Percentiles rank a stretch among this genome's conserved stretches.
These are phyloP conservation scores for Taenaris catops DNA, from an alignment of 2,888 invertebrate species.

Conservation along the genomic window DNA sequence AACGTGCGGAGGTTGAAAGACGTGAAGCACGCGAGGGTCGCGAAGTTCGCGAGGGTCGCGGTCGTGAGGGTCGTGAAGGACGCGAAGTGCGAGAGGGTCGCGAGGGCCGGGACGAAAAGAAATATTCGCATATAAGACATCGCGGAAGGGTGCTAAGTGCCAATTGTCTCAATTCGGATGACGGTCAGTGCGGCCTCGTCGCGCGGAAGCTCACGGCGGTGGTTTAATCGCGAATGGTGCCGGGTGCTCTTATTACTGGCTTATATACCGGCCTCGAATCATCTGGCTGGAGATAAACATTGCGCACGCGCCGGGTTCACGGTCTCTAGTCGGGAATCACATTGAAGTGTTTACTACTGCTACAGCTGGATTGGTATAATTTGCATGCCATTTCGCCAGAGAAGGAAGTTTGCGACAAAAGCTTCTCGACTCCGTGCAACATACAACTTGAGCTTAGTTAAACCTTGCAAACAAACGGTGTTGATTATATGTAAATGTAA, in stretches of 20 bases:
- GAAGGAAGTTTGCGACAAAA: slow-evolving; percentile 1
- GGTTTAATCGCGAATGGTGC: slow-evolving; percentile 72
- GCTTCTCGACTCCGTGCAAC: background rate
- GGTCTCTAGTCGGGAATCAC: slow-evolving; percentile 64
- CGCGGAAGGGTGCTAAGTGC: slow-evolving; percentile 59
- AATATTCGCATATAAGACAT: slow-evolving; percentile 49
- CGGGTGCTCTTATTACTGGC: slow-evolving; percentile 57
- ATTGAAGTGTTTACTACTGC: slow-evolving; percentile 28
- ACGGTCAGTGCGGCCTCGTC: slow-evolving; percentile 62
- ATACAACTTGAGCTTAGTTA: background rate
- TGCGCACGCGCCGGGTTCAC: slow-evolving; percentile 66
- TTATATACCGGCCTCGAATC: slow-evolving; percentile 78
- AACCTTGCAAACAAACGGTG: background rate
- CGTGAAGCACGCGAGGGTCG: slow-evolving; percentile 33
- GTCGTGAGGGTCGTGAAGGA: slow-evolving; percentile 34
- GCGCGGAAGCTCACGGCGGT: slow-evolving; percentile 64
- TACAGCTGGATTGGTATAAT: slow-evolving; percentile 22
- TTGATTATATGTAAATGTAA: background rate
- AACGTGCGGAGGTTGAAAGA: slow-evolving; percentile 77
- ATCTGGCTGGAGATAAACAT: slow-evolving; percentile 62
- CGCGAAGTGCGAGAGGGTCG: slow-evolving; percentile 34
- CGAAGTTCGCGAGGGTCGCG: slow-evolving; percentile 32
- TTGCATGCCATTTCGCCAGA: background rate
- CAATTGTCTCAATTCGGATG: slow-evolving; percentile 67
- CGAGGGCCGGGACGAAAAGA: slow-evolving; percentile 35